Percentiles rank a stretch among this genome's conserved stretches.
Evolutionary conservation across 2,113 vertebrate genomes (phyloP).

Genomic region (Halcyon senegalensis): DNA sequence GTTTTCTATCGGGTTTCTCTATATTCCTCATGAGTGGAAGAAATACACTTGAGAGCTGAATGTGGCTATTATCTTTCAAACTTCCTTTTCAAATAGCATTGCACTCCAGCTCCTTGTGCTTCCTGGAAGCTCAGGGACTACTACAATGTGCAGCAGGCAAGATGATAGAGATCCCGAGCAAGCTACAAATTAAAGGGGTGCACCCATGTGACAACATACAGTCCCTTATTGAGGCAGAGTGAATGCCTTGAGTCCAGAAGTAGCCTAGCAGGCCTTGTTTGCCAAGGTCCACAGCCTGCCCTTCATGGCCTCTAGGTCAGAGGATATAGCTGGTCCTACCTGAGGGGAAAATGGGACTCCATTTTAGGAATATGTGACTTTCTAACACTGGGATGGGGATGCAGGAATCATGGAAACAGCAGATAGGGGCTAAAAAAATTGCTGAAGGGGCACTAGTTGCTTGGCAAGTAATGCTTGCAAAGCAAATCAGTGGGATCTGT

Average conservation of each 20-base stretch:
- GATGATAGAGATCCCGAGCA: background rate
- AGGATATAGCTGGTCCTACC: background rate
- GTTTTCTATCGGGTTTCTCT: background rate
- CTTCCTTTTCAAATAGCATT: background rate
- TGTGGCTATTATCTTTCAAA: background rate
- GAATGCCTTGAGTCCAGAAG: background rate
- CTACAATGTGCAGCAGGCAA: background rate
- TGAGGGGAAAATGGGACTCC: background rate
- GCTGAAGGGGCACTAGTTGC: background rate
- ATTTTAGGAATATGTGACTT: background rate
- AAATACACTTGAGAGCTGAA: background rate
- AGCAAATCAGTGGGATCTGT: background rate
- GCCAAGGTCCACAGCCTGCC: background rate
- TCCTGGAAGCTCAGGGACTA: background rate
- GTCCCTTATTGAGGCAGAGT: background rate
- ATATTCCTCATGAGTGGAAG: background rate
- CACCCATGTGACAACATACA: background rate
- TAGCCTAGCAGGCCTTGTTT: background rate
- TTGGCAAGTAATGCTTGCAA: background rate
- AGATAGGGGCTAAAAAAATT: background rate
- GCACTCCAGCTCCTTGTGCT: background rate
- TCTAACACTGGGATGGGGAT: background rate
- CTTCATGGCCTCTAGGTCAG: background rate
- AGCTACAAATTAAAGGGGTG: fast-evolving
- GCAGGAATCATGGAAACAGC: background rate